These are phyloP conservation scores for Polydrusus cervinus DNA, from an alignment of 2,888 invertebrate species.

Conservation along the genomic window DNA sequence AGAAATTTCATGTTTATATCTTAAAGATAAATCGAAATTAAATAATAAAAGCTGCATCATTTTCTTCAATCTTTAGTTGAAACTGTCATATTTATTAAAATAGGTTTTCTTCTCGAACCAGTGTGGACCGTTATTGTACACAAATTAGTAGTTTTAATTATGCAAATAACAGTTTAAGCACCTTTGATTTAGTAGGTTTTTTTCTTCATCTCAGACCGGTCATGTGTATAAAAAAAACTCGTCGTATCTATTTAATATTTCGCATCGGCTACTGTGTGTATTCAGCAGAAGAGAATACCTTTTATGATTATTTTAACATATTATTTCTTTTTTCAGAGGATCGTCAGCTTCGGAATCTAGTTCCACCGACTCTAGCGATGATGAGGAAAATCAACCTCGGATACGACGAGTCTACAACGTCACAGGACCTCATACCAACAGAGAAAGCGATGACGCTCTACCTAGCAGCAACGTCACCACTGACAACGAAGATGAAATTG, in stretches of 20 bases:
- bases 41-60: too few relatives aligned
- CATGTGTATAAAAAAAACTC: not conserved
- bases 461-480: slow-evolving; percentile 68
- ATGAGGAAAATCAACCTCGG: slow-evolving; percentile 69
- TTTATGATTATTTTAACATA: too few relatives aligned
- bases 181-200: slow-evolving; percentile 66
- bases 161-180: slow-evolving; percentile 61
- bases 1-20: not conserved
- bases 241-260: too few relatives aligned
- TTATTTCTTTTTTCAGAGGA: slow-evolving; percentile 70
- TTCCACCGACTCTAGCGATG: slow-evolving; percentile 59
- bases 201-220: not conserved
- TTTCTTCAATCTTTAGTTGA: too few relatives aligned
- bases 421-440: slow-evolving; percentile 62
- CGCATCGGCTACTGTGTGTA: too few relatives aligned
- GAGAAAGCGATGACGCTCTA: slow-evolving; percentile 67
- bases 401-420: slow-evolving; percentile 67
- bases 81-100: too few relatives aligned
- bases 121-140: too few relatives aligned
- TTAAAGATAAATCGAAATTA: not conserved
- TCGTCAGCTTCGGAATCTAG: slow-evolving; percentile 50
- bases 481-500: slow-evolving; percentile 61
- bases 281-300: too few relatives aligned
- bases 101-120: too few relatives aligned
- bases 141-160: not conserved